Percentiles rank a stretch among this genome's conserved stretches.
These are phyloP conservation scores for Caenorhabditis macrosperma DNA, from an alignment of 2,888 invertebrate genomes.

Conservation along the genomic window DNA sequence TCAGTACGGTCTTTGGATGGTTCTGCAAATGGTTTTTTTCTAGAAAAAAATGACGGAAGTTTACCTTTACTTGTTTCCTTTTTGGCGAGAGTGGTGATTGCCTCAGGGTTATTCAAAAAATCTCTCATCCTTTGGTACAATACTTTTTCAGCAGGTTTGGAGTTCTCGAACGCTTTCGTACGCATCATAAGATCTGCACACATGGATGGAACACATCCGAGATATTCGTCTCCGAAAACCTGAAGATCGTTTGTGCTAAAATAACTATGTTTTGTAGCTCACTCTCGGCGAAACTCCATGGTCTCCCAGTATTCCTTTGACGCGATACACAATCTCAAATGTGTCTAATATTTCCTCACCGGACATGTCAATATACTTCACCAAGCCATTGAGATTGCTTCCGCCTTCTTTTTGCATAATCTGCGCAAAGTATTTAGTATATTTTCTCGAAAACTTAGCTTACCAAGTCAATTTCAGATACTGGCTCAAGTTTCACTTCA, in stretches of 20 bases:
- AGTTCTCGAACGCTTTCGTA: conserved; percentile 97
- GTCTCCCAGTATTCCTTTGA: conserved; percentile 31
- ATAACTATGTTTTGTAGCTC: background rate
- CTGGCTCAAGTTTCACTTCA: conserved; percentile 13
- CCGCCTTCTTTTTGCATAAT: conserved; percentile 36
- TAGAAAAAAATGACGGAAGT: background rate
- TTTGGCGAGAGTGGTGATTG: conserved; percentile 39
- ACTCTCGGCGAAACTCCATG: conserved; percentile 40
- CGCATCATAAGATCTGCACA: conserved; percentile 97
- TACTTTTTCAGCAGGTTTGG: conserved; percentile 40
- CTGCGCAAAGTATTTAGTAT: conserved; percentile 1
- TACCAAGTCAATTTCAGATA: conserved; percentile 36
- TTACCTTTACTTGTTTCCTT: conserved; percentile 43
- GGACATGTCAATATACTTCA: conserved; percentile 28
- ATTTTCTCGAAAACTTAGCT: background rate
- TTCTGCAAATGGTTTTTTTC: background rate
- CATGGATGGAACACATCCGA: conserved; percentile 91
- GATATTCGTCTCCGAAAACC: conserved; percentile 94
- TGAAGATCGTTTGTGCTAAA: conserved; percentile 40
- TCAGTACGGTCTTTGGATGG: conserved; percentile 9
- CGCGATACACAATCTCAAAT: conserved; percentile 35
- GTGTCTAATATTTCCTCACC: conserved; percentile 40
- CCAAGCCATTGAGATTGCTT: conserved; percentile 4
- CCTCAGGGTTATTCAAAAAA: conserved; percentile 60
- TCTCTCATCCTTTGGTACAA: conserved; percentile 59